Conservation (phyloP, 2,888 invertebrate genomes). For the Scrobipalpa costella region DNA sequence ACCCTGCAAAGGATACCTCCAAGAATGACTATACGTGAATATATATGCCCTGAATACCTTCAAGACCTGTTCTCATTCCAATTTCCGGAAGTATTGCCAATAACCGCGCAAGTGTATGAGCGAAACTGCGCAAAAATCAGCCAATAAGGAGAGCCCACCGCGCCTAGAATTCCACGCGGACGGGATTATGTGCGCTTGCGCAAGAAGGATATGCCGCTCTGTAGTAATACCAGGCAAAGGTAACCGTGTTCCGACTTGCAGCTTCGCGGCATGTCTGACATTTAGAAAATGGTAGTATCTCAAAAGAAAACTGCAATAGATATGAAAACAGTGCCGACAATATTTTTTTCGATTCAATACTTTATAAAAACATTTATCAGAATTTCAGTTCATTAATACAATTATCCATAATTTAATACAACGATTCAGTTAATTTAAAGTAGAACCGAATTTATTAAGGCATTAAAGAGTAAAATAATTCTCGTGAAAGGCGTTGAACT, state of each 20-base stretch:
- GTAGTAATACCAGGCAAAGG: constrained; percentile 28
- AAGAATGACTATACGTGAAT: too few relatives aligned
- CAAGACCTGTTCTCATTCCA: not conserved
- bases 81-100: constrained; percentile 18
- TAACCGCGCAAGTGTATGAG: not conserved
- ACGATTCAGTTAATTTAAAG: too few relatives aligned
- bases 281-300: not conserved
- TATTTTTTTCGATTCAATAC: too few relatives aligned
- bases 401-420: too few relatives aligned
- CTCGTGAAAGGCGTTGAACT: too few relatives aligned
- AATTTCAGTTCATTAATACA: too few relatives aligned
- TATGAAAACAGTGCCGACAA: too few relatives aligned
- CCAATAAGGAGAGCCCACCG: constrained; percentile 54
- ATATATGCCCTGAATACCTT: constrained; percentile 3
- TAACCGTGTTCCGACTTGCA: constrained; percentile 7
- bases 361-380: too few relatives aligned
- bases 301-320: too few relatives aligned
- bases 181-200: constrained; percentile 54
- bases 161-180: constrained; percentile 60
- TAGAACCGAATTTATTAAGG: too few relatives aligned
- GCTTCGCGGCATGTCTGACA: constrained; percentile 8
- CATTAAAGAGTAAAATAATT: too few relatives aligned
- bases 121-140: constrained; percentile 33
- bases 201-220: constrained; percentile 53
- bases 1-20: too few relatives aligned